Base-by-base conservation (phyloP, 1,140 invertebrate species). In the Drosophila funebris region DNA sequence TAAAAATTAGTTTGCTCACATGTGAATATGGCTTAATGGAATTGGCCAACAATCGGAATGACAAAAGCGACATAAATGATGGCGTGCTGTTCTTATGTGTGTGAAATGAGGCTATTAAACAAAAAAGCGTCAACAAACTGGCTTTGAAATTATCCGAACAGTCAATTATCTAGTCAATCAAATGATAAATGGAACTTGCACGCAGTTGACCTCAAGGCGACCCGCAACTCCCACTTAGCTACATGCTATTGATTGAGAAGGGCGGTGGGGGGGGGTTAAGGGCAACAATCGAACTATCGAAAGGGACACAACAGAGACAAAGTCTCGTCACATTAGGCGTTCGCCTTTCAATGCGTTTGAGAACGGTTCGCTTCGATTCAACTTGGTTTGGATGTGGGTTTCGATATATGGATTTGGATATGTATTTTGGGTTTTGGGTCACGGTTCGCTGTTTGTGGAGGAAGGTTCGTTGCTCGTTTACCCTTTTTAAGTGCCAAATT, bases 401-500 rank as follows among this genome's bases (percentile, higher is more conserved):
- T 31, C 44, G 24, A 27, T 48, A 46, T 46, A 27, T 27, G 46
- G 13, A 20, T 54, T 22, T 31, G 24, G 11, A 13, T 50, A 46
- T 24, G 50, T 11, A 11, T 52, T 52, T 61, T 73, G 60, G 54
- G 73, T 37, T 77, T 57, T 20, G 31, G 18, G n/a, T n/a, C n/a
- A n/a, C n/a, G n/a, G n/a, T 27, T 27, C 24, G 24, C 4, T 6
- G 6, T n/a, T 46, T 31, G 27, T 13, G 18, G 0, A 36, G 4
- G 33, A 1, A 16, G 9, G 6, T 16, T 9, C 18, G 24, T 29
- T 24, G 4, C 66, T 60, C 20, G 60, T 36, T 67, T 78, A 88
- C 84, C 83, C 79, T 88, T 88, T 88, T 89, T 88, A 89, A 77
- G 66, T 88, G 84, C 76, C 83, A 88, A 88, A 88, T 88, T 84